These are phyloP conservation scores for Arion vulgaris DNA, from an alignment of 1,140 invertebrate genomes.

Conservation along the genomic window DNA sequence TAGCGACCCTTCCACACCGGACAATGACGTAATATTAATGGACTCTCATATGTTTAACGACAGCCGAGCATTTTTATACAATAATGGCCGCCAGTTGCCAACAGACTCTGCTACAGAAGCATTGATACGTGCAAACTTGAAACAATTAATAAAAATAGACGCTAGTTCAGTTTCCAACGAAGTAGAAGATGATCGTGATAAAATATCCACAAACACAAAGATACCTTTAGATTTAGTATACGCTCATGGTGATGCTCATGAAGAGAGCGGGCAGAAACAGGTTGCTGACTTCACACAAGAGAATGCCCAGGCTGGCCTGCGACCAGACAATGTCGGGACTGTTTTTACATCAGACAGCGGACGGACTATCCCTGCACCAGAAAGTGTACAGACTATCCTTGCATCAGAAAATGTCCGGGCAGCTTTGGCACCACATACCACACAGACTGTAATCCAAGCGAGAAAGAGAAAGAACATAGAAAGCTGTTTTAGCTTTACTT, in stretches of 20 bases:
- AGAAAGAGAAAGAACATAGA: not conserved
- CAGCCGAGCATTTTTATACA: not conserved
- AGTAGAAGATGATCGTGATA: not conserved
- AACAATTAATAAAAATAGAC: not conserved
- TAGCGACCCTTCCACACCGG: not conserved
- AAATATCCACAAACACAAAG: not conserved
- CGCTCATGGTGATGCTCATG: not conserved
- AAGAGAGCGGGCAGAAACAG: not conserved
- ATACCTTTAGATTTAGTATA: not conserved
- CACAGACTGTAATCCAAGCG: not conserved
- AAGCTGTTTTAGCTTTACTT: constrained; percentile 15
- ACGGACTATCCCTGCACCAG: no score
- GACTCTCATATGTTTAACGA: not conserved
- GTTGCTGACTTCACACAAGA: no score
- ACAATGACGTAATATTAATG: constrained; percentile 1
- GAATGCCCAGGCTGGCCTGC: no score
- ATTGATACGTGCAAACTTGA: not conserved
- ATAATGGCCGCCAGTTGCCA: not conserved
- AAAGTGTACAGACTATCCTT: no score
- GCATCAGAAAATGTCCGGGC: no score
- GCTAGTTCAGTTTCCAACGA: no score
- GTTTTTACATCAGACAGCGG: no score
- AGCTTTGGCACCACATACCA: no score
- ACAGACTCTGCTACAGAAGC: not conserved
- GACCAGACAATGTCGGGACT: no score